Evolutionary conservation across 2,797 vertebrate species (phyloP), one percentile per base, ranked within the genome.

Genomic region (Pristis pectinata): DNA sequence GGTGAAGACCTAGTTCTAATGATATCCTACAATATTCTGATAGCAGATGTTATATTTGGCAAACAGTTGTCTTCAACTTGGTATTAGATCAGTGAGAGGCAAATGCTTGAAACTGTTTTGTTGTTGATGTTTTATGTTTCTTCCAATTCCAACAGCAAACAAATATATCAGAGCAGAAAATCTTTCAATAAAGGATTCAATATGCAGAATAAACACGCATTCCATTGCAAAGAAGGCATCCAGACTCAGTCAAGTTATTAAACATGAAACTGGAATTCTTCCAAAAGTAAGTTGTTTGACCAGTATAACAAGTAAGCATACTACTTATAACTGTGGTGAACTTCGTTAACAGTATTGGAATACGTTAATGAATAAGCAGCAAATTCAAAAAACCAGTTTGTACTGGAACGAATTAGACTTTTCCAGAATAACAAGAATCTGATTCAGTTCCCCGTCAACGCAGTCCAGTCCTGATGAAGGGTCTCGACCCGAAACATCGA

Each of bases 141-240:
- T 24, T 67, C 6, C 67, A 91, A 93, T 94, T 76, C 70, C 80
- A 95, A 10, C 95, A 99, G 99, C 98, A 22, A 98, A 98, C 96
- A 99, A 98, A 95, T 99, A 99, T 96, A 98, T 96, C 96, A 99
- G 97, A 95, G 97, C 97, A 0, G 98, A 99, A 96, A 98, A 96
- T 0, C 96, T 99, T 96, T 98, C 97, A 7, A 97, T 99, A 92
- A 98, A 97, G 95, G 98, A 99, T 95, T 98, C 98, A 95, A 96
- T 99, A 41, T 97, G 98, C 5, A 98, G 98, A 5, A 96, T 99
- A 95, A 99, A 98, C 97, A 96, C 98, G 0, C 98, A 98, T 97
- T 99, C 98, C 95, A 98, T 99, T 0, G 98, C 98, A 67, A 99
- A 99, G 97, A 99, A 99, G 97, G 99, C 98, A 0, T 97, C 98